Conservation (phyloP, 53 echinoderm and acorn worm genomes). For the Echinarachnius parma region DNA sequence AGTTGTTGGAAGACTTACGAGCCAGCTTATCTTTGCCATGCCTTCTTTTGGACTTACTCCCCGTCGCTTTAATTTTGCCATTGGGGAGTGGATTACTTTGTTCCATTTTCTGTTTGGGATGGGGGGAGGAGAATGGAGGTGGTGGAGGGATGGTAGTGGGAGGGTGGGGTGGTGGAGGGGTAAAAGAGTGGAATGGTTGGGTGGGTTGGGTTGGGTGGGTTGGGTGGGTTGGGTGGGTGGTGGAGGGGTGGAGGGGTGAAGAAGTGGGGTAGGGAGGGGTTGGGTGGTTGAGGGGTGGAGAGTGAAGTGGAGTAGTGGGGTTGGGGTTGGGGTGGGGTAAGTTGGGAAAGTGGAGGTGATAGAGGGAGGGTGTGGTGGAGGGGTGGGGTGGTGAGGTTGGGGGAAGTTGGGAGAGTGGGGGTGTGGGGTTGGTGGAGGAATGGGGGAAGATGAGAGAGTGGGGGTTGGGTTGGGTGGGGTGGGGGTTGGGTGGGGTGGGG, state of each 20-base stretch:
- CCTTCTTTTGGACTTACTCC: conserved; percentile 69
- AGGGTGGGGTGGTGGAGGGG: background rate
- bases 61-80: conserved; percentile 55
- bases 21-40: conserved; percentile 76
- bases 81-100: conserved; percentile 43
- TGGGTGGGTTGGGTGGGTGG: background rate
- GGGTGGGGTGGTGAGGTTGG: background rate
- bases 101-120: conserved; percentile 35
- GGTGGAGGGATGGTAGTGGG: background rate
- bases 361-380: background rate
- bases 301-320: background rate
- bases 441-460: too few species aligned
- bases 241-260: too few species aligned
- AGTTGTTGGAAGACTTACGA: conserved; percentile 76
- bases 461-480: too few species aligned
- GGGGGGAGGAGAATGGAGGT: background rate
- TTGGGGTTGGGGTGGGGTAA: background rate
- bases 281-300: background rate
- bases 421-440: too few species aligned
- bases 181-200: background rate
- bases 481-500: too few species aligned
- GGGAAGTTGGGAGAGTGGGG: background rate
- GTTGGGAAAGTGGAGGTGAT: background rate
- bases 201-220: background rate
- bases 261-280: too few species aligned